These are phyloP conservation scores for Halichoeres trimaculatus DNA, from an alignment of 2,113 vertebrate genomes.

Conservation along the genomic window DNA sequence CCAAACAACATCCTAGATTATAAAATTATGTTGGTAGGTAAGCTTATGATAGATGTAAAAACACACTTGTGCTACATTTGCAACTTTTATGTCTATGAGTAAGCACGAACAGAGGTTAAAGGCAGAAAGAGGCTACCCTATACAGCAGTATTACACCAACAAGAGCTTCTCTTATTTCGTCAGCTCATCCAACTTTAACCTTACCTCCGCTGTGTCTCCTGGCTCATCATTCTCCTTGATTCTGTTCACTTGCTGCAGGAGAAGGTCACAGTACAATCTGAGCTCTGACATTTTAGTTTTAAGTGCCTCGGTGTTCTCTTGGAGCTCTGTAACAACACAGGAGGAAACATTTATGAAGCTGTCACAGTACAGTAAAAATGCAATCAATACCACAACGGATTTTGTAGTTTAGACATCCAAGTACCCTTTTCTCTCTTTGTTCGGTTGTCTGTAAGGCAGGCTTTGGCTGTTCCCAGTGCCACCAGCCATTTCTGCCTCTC, in stretches of 20 bases:
- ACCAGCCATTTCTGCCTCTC: conserved; percentile 98
- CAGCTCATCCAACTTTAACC: conserved; percentile 25
- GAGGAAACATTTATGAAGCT: neutral
- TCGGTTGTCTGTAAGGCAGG: conserved; percentile 95
- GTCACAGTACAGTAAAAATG: neutral
- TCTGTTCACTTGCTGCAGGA: conserved; percentile 96
- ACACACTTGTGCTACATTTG: neutral
- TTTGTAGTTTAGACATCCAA: neutral
- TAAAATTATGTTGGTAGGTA: neutral
- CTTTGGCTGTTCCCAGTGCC: conserved; percentile 95
- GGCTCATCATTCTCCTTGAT: conserved; percentile 81
- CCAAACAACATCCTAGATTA: neutral
- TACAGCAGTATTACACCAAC: conserved; percentile 34
- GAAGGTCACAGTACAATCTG: conserved; percentile 96
- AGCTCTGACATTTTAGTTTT: conserved; percentile 98
- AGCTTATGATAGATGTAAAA: neutral
- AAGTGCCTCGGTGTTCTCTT: conserved; percentile 93
- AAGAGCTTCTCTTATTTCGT: conserved; percentile 54
- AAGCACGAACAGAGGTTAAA: neutral
- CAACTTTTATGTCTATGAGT: neutral
- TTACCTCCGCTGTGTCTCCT: conserved; percentile 70
- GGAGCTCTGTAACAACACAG: conserved; percentile 85
- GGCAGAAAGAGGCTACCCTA: neutral
- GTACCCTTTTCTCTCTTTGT: conserved; percentile 96
- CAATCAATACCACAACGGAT: neutral